Evolutionary conservation across 2,113 vertebrate species (phyloP).

Genomic region (Excalfactoria chinensis): DNA sequence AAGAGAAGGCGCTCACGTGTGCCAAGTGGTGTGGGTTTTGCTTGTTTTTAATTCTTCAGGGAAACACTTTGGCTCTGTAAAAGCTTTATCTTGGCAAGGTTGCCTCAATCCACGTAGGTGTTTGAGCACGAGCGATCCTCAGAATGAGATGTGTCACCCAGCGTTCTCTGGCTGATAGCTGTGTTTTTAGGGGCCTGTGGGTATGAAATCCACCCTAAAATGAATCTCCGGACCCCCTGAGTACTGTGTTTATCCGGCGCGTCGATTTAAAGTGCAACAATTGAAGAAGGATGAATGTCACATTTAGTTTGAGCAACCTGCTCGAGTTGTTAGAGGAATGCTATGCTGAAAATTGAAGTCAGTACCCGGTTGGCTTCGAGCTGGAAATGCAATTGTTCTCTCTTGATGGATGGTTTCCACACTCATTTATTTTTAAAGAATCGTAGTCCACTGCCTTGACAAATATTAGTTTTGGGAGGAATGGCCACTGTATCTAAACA

Average conservation of each 20-base stretch:
- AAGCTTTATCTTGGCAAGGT: constrained; percentile 31
- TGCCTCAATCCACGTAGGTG: not conserved
- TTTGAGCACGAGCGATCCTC: not conserved
- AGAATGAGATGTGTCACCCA: constrained; percentile 1
- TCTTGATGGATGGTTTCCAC: not conserved
- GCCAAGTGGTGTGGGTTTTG: not conserved
- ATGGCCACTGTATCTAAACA: not conserved
- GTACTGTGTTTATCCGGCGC: not conserved
- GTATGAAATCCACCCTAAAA: not conserved
- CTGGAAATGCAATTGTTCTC: constrained; percentile 19
- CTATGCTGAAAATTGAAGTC: not conserved
- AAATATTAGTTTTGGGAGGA: constrained; percentile 58
- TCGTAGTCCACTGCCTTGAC: constrained; percentile 26
- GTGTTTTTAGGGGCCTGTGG: not conserved
- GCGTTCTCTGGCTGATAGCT: not conserved
- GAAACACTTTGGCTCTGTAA: not conserved
- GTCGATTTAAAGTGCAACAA: not conserved
- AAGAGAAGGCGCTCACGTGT: not conserved
- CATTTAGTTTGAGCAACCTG: not conserved
- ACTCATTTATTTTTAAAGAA: constrained; percentile 8
- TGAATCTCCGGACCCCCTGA: not conserved
- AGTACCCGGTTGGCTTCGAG: not conserved
- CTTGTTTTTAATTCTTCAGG: constrained; percentile 29
- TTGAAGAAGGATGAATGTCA: not conserved
- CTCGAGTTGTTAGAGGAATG: constrained; percentile 10